Evolutionary conservation across 1,140 invertebrate genomes (phyloP).

Genomic region (Lanistes nyassanus): DNA sequence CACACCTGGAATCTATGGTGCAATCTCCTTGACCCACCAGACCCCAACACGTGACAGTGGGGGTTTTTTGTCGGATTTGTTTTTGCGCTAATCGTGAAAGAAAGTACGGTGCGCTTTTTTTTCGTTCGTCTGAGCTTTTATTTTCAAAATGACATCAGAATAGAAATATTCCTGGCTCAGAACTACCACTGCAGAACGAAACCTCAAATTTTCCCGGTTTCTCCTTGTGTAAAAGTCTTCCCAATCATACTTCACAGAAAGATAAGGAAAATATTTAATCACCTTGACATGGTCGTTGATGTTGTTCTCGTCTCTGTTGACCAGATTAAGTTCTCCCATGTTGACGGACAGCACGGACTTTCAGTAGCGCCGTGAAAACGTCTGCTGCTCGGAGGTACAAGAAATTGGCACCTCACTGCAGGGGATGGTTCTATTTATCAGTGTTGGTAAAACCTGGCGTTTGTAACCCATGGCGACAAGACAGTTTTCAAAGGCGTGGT

Average conservation of each 20-base stretch:
- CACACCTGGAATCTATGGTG: too few relatives aligned
- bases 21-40: too few relatives aligned
- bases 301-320: constrained; percentile 38
- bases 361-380: too few relatives aligned
- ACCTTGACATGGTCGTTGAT: constrained; percentile 39
- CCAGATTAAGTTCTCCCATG: constrained; percentile 30
- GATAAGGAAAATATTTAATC: neutral
- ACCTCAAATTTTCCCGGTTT: neutral
- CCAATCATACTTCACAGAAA: too few relatives aligned
- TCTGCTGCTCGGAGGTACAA: neutral
- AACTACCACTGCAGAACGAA: neutral
- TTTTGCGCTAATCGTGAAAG: neutral
- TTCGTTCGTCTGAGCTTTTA: neutral
- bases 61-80: too few relatives aligned
- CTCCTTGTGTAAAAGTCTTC: too few relatives aligned
- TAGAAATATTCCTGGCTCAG: neutral
- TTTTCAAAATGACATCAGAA: neutral
- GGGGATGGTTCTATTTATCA: neutral
- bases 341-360: neutral
- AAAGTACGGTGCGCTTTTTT: neutral
- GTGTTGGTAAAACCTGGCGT: neutral
- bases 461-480: neutral
- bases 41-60: too few relatives aligned
- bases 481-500: too few relatives aligned
- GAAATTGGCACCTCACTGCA: too few relatives aligned